Base-by-base conservation (phyloP, 1,140 invertebrate species). In the Ips nitidus region DNA sequence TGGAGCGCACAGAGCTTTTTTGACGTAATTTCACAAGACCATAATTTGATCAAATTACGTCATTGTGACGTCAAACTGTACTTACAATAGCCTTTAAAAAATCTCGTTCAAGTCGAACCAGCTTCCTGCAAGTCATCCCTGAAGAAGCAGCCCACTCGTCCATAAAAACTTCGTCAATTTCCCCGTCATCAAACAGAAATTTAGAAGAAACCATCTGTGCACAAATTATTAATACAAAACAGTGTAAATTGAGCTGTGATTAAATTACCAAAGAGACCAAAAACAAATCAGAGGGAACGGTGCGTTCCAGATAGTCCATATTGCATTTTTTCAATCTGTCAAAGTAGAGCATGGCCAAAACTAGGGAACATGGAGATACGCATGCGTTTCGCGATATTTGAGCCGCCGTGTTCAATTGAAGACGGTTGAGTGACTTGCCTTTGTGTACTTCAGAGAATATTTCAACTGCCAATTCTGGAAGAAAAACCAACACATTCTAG, bases 201-300 rank as follows among this genome's bases (percentile, higher is more conserved):
- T 98, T 98, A 75, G 93, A 95, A 40, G 95, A 95, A 75, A 98
- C 90, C 90, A 98, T 92, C 95, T 98, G 80, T 74, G 22, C 76
- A 74, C 70, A 37, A 61, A 61, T 55, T 22, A 22, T 22, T 22
- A 22, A 22, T 22, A 22, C 22, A 0, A 22, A 22, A 22, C 22
- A 22, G 22, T 22, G 22, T 36, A 55, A 8, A 55, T 55, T 55
- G 36, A 55, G 36, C 4, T 36, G 7, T 55, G 7, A 4, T 36
- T 55, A 36, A 59, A 81, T 83, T 87, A 97, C 95, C 87, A 97
- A 84, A 65, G 95, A 95, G 62, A 97, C 90, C 56, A 98, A 85
- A 80, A 98, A 98, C 7, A 98, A 84, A 79, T 97, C 92, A 56
- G 93, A 92, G 37, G 95, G 93, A 38, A 91, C 89, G 41, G 93